Evolutionary conservation across 2,888 invertebrate genomes (phyloP).

Genomic region (Pemphredon lugubris): DNA sequence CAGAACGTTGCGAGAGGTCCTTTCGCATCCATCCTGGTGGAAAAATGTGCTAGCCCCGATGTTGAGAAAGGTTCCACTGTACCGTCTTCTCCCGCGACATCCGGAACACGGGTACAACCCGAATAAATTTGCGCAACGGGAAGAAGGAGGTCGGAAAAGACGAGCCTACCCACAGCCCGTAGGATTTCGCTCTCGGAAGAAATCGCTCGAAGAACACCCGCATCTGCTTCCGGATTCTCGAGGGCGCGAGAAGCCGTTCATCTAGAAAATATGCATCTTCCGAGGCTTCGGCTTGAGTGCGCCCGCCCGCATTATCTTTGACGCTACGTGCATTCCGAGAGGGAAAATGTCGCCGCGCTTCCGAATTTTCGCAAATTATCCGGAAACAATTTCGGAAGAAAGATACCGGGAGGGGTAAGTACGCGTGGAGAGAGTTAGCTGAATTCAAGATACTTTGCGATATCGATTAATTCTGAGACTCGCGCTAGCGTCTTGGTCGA

Average conservation of each 20-base stretch:
- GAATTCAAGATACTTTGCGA: no score
- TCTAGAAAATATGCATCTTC: slow-evolving; percentile 71
- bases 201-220: slow-evolving; percentile 57
- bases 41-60: slow-evolving; percentile 58
- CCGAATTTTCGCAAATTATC: slow-evolving; percentile 40
- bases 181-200: slow-evolving; percentile 52
- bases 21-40: slow-evolving; percentile 47
- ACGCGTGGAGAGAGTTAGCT: no score
- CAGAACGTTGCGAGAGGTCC: slow-evolving; percentile 40
- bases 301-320: slow-evolving; percentile 63
- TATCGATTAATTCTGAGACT: no score
- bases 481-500: no score
- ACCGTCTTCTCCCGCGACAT: slow-evolving; percentile 37
- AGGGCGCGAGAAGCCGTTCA: slow-evolving; percentile 59
- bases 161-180: slow-evolving; percentile 37
- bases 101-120: slow-evolving; percentile 41
- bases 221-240: slow-evolving; percentile 50
- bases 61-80: slow-evolving; percentile 42
- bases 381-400: slow-evolving; percentile 45
- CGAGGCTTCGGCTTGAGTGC: slow-evolving; percentile 44
- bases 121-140: slow-evolving; percentile 51
- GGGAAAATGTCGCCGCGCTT: slow-evolving; percentile 32
- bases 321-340: slow-evolving; percentile 37
- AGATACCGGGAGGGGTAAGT: neutral
- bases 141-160: neutral